A percentile compares a stretch with the other conserved stretches of the same genome.
Conservation (phyloP, 2,888 invertebrate species). For the Plagodis pulveraria region DNA sequence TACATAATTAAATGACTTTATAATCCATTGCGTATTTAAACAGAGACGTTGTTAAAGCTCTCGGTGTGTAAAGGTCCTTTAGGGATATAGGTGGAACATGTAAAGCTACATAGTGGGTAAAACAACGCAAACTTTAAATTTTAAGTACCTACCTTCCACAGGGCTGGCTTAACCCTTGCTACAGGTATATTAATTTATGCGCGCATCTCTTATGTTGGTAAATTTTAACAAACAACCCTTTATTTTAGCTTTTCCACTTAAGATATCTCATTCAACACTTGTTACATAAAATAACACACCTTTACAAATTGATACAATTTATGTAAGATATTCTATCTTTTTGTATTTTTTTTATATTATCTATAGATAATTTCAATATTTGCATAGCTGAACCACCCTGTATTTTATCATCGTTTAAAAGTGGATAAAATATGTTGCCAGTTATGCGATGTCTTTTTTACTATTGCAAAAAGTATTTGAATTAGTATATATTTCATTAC, state of each 20-base stretch:
- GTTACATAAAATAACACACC: slow-evolving; percentile 11
- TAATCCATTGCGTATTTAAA: slow-evolving; percentile 23
- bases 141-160: neutral
- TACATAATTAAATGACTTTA: slow-evolving; percentile 17
- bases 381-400: slow-evolving; percentile 67
- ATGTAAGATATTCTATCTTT: slow-evolving; percentile 6
- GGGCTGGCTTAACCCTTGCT: neutral
- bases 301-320: slow-evolving; percentile 2
- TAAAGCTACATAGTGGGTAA: slow-evolving; percentile 28
- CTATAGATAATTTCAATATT: slow-evolving; percentile 20
- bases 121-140: slow-evolving; percentile 19
- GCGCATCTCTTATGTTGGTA: neutral
- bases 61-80: slow-evolving; percentile 29
- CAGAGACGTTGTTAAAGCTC: slow-evolving; percentile 25
- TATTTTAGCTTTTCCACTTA: no score
- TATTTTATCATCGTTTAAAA: slow-evolving; percentile 41
- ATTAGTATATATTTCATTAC: slow-evolving; percentile 9
- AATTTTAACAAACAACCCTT: no score
- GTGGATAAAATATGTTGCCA: slow-evolving; percentile 38
- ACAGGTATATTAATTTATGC: neutral
- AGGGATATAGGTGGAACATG: slow-evolving; percentile 22
- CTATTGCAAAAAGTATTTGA: slow-evolving; percentile 13
- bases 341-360: slow-evolving; percentile 10
- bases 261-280: neutral
- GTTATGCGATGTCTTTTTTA: slow-evolving; percentile 33